Evolutionary conservation across 2,888 invertebrate genomes (phyloP).

Genomic region (Acanthopleura granulata): DNA sequence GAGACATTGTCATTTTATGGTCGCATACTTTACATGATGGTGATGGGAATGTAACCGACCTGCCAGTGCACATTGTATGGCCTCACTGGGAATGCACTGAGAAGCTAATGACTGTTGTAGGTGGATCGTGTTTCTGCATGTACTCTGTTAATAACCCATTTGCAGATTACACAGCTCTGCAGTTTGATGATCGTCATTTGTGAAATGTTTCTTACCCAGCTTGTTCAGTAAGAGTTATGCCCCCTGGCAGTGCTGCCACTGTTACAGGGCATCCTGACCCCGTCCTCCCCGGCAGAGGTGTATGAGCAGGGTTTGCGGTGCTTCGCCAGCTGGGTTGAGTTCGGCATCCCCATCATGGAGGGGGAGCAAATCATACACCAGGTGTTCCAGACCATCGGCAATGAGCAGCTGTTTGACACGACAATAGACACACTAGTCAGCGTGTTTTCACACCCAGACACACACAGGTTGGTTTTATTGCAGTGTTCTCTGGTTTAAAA

Average conservation of each 20-base stretch:
- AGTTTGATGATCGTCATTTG: no score
- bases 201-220: no score
- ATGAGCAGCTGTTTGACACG: slow-evolving; percentile 73
- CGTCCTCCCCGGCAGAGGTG: slow-evolving; percentile 46
- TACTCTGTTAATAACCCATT: no score
- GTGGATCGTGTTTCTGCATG: no score
- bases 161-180: no score
- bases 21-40: no score
- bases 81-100: no score
- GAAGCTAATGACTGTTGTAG: no score
- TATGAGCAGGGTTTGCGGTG: slow-evolving; percentile 65
- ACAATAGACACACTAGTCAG: slow-evolving; percentile 77
- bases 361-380: slow-evolving; percentile 62
- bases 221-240: background rate
- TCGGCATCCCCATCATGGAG: slow-evolving; percentile 72
- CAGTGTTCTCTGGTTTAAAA: no score
- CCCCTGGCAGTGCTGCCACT: slow-evolving; percentile 61
- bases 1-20: no score
- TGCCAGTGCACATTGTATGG: no score
- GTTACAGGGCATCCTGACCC: slow-evolving; percentile 54
- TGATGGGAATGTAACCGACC: no score
- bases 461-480: slow-evolving; percentile 72
- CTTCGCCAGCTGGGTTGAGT: slow-evolving; percentile 76
- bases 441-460: slow-evolving; percentile 76
- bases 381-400: slow-evolving; percentile 62